phyloP scores from a whole-genome alignment of 2,797 vertebrate genomes.

The Sebastes trivittatus region DNA sequence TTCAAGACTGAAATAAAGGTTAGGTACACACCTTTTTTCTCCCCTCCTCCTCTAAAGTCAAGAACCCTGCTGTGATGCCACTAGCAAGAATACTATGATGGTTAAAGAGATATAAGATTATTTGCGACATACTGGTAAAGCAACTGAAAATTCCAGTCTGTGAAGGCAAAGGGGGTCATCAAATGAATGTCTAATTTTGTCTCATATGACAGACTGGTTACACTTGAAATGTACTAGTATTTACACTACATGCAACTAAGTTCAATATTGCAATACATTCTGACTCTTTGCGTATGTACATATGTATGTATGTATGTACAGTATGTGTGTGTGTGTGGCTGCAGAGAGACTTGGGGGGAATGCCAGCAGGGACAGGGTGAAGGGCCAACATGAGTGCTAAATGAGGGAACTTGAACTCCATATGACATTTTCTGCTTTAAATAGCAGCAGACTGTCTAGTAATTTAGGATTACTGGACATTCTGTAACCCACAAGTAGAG shows the following conservation, averaged over 20 bases:
- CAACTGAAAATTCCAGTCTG: too few relatives aligned
- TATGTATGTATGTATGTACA: too few relatives aligned
- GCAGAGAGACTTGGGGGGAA: background rate
- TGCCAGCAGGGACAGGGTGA: background rate
- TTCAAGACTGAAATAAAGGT: background rate
- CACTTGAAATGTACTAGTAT: too few relatives aligned
- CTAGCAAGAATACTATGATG: too few relatives aligned
- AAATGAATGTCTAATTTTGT: background rate
- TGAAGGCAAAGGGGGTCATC: rapidly evolving
- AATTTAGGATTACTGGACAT: background rate
- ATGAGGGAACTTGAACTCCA: background rate
- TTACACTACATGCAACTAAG: too few relatives aligned
- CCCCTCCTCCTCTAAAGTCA: too few relatives aligned
- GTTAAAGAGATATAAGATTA: too few relatives aligned
- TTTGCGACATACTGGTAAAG: too few relatives aligned
- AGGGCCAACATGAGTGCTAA: background rate
- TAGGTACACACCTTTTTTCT: background rate
- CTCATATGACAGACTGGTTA: too few relatives aligned
- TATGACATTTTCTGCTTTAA: background rate
- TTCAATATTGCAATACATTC: background rate
- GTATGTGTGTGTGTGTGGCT: too few relatives aligned
- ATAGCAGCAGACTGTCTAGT: background rate
- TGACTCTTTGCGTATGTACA: too few relatives aligned
- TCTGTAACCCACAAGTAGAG: background rate
- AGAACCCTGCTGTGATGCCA: too few relatives aligned